These are phyloP conservation scores for Drosophila elegans DNA, from an alignment of 1,140 invertebrate species.

Conservation along the genomic window DNA sequence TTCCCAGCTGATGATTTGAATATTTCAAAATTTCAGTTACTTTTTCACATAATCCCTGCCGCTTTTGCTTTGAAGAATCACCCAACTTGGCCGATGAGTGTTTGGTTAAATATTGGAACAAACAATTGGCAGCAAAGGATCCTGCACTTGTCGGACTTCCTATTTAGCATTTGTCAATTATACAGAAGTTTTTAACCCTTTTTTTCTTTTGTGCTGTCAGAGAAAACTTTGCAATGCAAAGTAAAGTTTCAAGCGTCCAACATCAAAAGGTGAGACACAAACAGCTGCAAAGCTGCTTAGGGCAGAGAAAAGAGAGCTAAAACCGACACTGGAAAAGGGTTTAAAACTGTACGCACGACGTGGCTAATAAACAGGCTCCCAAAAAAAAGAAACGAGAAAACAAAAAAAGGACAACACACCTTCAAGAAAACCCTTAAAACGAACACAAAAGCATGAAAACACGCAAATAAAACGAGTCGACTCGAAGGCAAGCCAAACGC, in stretches of 20 bases:
- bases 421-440: constrained; percentile 31
- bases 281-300: constrained; percentile 52
- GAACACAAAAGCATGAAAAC: constrained; percentile 9
- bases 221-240: constrained; percentile 40
- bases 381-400: constrained; percentile 29
- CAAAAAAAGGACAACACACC: constrained; percentile 49
- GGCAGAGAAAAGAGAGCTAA: constrained; percentile 27
- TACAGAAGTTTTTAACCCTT: constrained; percentile 31
- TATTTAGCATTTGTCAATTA: constrained; percentile 49
- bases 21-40: constrained; percentile 16
- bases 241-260: constrained; percentile 30
- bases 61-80: not conserved
- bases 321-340: constrained; percentile 56
- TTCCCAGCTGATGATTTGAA: constrained; percentile 7
- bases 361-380: constrained; percentile 71
- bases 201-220: constrained; percentile 12
- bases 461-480: constrained; percentile 34
- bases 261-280: constrained; percentile 51
- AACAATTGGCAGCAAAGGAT: constrained; percentile 41
- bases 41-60: constrained; percentile 22
- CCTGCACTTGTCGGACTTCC: constrained; percentile 38
- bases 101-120: constrained; percentile 34
- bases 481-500: constrained; percentile 28
- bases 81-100: constrained; percentile 3
- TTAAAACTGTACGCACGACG: constrained; percentile 66